Conservation (phyloP, 2,888 invertebrate species). For the Agrochola lota region DNA sequence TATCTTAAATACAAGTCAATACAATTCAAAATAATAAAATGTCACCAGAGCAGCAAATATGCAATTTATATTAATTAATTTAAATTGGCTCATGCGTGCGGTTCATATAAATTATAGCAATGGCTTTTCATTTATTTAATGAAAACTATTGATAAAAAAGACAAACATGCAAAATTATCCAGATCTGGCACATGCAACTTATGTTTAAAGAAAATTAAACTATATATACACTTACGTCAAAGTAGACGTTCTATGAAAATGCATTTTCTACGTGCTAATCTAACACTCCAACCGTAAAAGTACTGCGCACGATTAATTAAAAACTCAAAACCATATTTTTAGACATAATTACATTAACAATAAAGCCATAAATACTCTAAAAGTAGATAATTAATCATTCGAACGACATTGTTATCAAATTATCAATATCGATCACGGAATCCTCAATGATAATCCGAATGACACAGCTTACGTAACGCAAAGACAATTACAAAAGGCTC, state of each 20-base stretch:
- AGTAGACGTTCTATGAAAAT: slow-evolving; percentile 12
- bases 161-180: not conserved
- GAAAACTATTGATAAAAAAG: not conserved
- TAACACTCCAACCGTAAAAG: slow-evolving; percentile 13
- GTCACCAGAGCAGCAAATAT: not conserved
- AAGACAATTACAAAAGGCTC: slow-evolving; percentile 72
- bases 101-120: not conserved
- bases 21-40: not conserved
- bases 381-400: slow-evolving; percentile 1
- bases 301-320: slow-evolving; percentile 16
- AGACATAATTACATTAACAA: slow-evolving; percentile 1
- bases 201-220: slow-evolving; percentile 9
- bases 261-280: slow-evolving; percentile 20
- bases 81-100: not conserved
- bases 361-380: not conserved
- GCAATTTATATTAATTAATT: slow-evolving; percentile 13
- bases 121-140: slow-evolving; percentile 32
- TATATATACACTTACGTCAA: too few relatives aligned
- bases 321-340: slow-evolving; percentile 2
- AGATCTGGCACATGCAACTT: not conserved
- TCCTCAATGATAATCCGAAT: slow-evolving; percentile 47
- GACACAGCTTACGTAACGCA: slow-evolving; percentile 70
- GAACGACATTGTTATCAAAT: slow-evolving; percentile 40
- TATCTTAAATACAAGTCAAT: not conserved
- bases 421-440: slow-evolving; percentile 38